Conservation (phyloP, 2,113 vertebrate species). For the Anguilla rostrata region DNA sequence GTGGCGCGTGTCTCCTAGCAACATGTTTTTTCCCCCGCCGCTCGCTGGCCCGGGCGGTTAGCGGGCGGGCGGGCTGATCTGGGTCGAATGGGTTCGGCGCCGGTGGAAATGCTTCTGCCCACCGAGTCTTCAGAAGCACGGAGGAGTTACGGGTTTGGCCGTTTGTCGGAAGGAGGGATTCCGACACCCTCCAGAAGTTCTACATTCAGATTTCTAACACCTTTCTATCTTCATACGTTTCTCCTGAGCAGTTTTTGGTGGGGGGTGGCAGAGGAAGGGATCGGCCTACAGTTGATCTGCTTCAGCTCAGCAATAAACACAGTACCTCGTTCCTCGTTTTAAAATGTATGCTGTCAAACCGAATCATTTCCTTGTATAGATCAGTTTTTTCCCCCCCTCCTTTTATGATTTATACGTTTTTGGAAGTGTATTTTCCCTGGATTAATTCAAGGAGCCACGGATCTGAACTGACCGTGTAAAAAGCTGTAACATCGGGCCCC, state of each 20-base stretch:
- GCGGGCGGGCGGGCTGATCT: too few species aligned
- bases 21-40: conserved; percentile 10
- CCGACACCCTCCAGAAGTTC: background rate
- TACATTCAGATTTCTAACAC: background rate
- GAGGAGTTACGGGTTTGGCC: background rate
- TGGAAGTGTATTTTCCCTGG: background rate
- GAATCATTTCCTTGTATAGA: background rate
- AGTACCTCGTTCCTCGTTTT: background rate
- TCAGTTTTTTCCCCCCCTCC: background rate
- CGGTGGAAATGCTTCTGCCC: background rate
- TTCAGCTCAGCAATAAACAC: background rate
- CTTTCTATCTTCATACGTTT: background rate
- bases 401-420: background rate
- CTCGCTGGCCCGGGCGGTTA: background rate
- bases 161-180: background rate
- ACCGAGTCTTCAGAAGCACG: background rate
- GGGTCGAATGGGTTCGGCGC: background rate
- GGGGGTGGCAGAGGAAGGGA: too few species aligned
- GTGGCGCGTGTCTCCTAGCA: conserved; percentile 35
- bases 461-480: background rate
- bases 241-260: background rate
- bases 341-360: background rate
- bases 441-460: background rate
- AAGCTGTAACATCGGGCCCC: background rate
- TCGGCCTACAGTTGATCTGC: background rate